Evolutionary conservation across 2,113 vertebrate genomes (phyloP).

Genomic region (Epinephelus cyanopodus): DNA sequence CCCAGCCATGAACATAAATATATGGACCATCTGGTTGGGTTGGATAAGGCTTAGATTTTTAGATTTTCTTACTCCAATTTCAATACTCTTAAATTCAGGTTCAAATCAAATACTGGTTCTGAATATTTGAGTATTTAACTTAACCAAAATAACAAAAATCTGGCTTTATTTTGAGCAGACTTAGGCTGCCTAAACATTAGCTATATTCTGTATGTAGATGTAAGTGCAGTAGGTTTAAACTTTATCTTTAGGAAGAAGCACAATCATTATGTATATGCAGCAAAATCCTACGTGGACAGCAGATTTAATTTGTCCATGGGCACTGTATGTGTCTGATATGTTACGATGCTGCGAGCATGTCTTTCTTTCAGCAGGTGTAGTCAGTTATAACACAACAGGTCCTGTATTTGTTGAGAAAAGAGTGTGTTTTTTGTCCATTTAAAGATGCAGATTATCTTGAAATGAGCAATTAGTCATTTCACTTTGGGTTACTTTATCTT

Average conservation of each 20-base stretch:
- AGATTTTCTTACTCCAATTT: neutral
- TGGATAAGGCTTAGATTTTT: neutral
- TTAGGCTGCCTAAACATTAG: neutral
- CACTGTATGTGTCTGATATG: neutral
- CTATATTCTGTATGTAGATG: neutral
- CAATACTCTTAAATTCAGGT: neutral
- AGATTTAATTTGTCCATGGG: neutral
- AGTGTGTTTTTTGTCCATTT: neutral
- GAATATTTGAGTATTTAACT: neutral
- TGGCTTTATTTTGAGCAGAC: neutral
- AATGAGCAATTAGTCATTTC: slow-evolving; percentile 6
- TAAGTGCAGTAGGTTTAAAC: neutral
- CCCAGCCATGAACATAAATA: slow-evolving; percentile 3
- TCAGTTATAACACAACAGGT: neutral
- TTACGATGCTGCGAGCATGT: neutral
- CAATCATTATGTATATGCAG: neutral
- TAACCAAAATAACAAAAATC: neutral
- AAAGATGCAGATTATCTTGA: neutral
- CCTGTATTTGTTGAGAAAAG: neutral
- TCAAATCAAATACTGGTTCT: neutral
- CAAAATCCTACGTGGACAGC: neutral
- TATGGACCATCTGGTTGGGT: neutral
- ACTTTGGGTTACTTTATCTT: slow-evolving; percentile 17
- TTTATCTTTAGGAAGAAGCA: neutral
- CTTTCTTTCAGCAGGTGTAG: neutral